These are phyloP conservation scores for Platyrinchus mystaceus DNA, from an alignment of 2,797 vertebrate species.

Conservation along the genomic window DNA sequence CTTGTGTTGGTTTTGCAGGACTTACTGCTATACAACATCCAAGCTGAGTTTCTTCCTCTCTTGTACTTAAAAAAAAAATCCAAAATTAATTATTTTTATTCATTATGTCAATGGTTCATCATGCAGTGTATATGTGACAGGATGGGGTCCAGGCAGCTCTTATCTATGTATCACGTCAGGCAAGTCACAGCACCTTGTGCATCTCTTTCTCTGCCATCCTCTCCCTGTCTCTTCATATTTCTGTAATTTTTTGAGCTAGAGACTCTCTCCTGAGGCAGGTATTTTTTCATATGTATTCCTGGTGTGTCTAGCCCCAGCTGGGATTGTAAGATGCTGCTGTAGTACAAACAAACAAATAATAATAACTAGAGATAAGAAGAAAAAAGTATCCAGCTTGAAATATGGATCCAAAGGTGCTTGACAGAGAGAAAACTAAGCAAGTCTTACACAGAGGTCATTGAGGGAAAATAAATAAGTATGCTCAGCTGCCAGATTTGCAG, in stretches of 20 bases:
- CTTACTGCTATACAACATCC: not conserved
- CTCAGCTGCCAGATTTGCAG: slow-evolving; percentile 17
- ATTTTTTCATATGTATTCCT: slow-evolving; percentile 37
- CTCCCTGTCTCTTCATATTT: not conserved
- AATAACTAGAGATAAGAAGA: slow-evolving; percentile 62
- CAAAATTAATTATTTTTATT: not conserved
- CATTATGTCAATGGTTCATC: not conserved
- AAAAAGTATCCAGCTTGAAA: slow-evolving; percentile 59
- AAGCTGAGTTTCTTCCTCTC: not conserved
- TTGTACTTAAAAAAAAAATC: not conserved
- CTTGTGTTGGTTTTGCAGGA: not conserved
- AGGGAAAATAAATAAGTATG: slow-evolving; percentile 56
- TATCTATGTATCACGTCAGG: not conserved
- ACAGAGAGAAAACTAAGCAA: slow-evolving; percentile 42
- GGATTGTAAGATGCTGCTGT: slow-evolving; percentile 47
- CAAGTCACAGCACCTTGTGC: not conserved
- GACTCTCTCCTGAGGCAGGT: slow-evolving; percentile 19
- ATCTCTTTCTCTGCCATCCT: not conserved
- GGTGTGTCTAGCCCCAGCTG: slow-evolving; percentile 19
- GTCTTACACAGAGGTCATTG: slow-evolving; percentile 52
- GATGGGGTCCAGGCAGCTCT: not conserved
- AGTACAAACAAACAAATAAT: slow-evolving; percentile 67
- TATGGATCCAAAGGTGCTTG: slow-evolving; percentile 50
- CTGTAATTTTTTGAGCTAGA: not conserved
- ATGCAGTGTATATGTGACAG: not conserved